Evolutionary conservation across 2,888 invertebrate species (phyloP).

Genomic region (Chymomyza amoena): DNA sequence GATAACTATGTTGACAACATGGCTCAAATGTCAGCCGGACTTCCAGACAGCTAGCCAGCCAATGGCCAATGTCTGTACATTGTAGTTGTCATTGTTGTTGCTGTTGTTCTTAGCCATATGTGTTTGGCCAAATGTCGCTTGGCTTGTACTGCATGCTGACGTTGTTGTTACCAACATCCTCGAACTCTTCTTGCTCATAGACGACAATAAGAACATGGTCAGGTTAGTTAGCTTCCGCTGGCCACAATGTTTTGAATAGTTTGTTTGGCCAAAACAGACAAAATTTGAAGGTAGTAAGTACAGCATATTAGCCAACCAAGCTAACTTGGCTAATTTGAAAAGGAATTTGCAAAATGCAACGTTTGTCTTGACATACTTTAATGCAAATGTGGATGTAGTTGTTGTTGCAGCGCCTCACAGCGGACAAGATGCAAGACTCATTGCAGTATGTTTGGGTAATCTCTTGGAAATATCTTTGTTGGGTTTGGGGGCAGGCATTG

Average conservation of each 20-base stretch:
- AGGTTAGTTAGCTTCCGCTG: conserved; percentile 41
- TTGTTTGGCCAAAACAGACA: neutral
- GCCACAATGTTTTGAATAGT: conserved; percentile 30
- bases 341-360: neutral
- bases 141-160: conserved; percentile 37
- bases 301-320: neutral
- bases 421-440: neutral
- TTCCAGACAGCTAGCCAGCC: conserved; percentile 18
- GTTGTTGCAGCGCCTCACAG: neutral
- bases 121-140: conserved; percentile 47
- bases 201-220: conserved; percentile 35
- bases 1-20: conserved; percentile 64
- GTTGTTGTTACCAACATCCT: conserved; percentile 18
- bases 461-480: neutral
- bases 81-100: conserved; percentile 26
- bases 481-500: too few relatives aligned
- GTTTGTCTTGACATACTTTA: neutral
- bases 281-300: neutral
- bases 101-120: conserved; percentile 29
- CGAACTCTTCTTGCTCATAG: conserved; percentile 12
- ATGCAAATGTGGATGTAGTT: neutral
- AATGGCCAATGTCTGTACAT: conserved; percentile 62
- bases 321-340: neutral
- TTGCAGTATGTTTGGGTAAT: neutral
- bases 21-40: conserved; percentile 66